Conservation (phyloP, 2,888 invertebrate genomes). For the Leucophora obtusa region DNA sequence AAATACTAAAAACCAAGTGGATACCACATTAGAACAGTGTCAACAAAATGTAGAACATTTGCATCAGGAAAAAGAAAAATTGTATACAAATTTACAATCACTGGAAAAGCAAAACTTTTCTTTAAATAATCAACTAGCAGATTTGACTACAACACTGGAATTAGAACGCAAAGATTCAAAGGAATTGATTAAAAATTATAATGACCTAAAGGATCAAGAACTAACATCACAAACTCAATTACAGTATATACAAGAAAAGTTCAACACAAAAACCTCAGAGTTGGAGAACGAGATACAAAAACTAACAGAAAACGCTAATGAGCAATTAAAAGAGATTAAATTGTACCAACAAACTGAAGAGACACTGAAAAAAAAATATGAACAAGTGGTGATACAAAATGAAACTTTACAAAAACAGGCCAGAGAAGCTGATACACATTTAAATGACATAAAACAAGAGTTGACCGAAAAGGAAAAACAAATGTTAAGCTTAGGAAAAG, state of each 20-base stretch:
- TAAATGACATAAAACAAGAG: slow-evolving; percentile 59
- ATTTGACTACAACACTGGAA: slow-evolving; percentile 27
- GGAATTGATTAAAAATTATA: slow-evolving; percentile 19
- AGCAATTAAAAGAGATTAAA: slow-evolving; percentile 45
- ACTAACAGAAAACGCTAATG: slow-evolving; percentile 40
- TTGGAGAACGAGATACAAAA: slow-evolving; percentile 51
- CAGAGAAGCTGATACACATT: slow-evolving; percentile 55
- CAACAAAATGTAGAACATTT: slow-evolving; percentile 15
- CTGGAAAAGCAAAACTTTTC: slow-evolving; percentile 38
- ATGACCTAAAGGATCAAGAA: slow-evolving; percentile 1
- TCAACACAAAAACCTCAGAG: slow-evolving; percentile 30
- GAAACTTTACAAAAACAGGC: slow-evolving; percentile 59
- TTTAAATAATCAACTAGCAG: slow-evolving; percentile 34
- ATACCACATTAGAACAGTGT: background rate
- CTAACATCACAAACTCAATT: slow-evolving; percentile 27
- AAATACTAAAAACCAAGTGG: background rate
- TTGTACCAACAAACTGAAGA: slow-evolving; percentile 47
- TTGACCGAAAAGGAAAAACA: slow-evolving; percentile 64
- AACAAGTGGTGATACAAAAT: slow-evolving; percentile 62
- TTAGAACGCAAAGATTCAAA: slow-evolving; percentile 6
- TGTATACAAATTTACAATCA: slow-evolving; percentile 50
- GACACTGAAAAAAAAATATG: slow-evolving; percentile 61
- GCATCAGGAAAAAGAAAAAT: slow-evolving; percentile 57
- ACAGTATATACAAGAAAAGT: slow-evolving; percentile 20
- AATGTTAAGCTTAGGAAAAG: slow-evolving; percentile 52